These are phyloP conservation scores for Noctua fimbriata DNA, from an alignment of 2,888 invertebrate genomes.

Conservation along the genomic window DNA sequence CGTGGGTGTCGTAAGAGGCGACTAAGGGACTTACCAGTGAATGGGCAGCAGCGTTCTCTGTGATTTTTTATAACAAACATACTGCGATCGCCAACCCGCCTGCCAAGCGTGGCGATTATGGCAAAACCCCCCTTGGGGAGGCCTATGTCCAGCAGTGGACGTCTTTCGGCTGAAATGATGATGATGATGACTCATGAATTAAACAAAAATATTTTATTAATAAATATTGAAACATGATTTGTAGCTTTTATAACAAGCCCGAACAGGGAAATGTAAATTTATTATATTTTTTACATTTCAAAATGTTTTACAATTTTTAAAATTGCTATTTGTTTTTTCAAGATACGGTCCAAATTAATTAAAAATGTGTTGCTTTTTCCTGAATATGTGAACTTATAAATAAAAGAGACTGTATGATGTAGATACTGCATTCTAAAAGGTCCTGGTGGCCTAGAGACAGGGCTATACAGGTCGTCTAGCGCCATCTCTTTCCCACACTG, in stretches of 20 bases:
- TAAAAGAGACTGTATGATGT: background rate
- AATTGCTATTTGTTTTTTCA: background rate
- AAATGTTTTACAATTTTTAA: background rate
- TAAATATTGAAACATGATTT: slow-evolving; percentile 23
- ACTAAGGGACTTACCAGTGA: too few relatives aligned
- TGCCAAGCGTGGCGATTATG: too few relatives aligned
- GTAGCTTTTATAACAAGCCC: background rate
- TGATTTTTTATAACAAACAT: too few relatives aligned
- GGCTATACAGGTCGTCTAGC: too few relatives aligned
- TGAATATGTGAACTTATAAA: background rate
- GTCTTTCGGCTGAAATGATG: too few relatives aligned
- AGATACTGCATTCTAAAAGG: background rate
- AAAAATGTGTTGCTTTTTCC: background rate
- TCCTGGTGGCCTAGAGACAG: background rate
- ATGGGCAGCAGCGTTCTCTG: too few relatives aligned
- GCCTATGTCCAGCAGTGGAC: too few relatives aligned
- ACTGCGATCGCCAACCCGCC: too few relatives aligned
- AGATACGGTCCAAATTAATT: background rate
- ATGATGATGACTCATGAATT: slow-evolving; percentile 37
- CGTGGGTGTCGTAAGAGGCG: too few relatives aligned
- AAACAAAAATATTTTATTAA: slow-evolving; percentile 35
- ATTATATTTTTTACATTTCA: background rate
- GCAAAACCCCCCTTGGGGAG: too few relatives aligned
- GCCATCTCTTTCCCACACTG: too few relatives aligned
- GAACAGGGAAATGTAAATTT: background rate